Evolutionary conservation across 1,140 invertebrate species (phyloP).

Genomic region (Drosophila parabipectinata): DNA sequence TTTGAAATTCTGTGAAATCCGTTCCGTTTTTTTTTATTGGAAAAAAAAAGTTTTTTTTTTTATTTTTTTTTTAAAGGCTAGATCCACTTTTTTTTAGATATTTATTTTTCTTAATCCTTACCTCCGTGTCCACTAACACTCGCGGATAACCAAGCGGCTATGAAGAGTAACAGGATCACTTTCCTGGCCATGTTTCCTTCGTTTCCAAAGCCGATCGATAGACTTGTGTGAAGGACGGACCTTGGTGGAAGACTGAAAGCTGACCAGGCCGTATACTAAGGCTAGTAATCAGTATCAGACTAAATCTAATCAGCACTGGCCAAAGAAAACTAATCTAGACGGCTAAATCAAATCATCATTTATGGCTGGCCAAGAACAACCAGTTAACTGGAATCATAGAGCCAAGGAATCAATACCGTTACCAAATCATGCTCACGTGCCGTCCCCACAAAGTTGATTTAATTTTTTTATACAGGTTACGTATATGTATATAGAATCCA

Average conservation of each 20-base stretch:
- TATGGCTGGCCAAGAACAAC: slow-evolving; percentile 51
- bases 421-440: slow-evolving; percentile 37
- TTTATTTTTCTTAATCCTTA: slow-evolving; percentile 1
- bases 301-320: slow-evolving; percentile 63
- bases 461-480: slow-evolving; percentile 24
- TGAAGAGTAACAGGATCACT: slow-evolving; percentile 18
- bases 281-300: slow-evolving; percentile 8
- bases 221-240: slow-evolving; percentile 38
- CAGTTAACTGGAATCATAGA: slow-evolving; percentile 28
- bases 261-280: slow-evolving; percentile 1
- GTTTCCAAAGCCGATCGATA: slow-evolving; percentile 9
- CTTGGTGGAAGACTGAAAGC: slow-evolving; percentile 48
- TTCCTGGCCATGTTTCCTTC: slow-evolving; percentile 28
- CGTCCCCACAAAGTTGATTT: slow-evolving; percentile 6
- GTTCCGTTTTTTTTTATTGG: too few relatives aligned
- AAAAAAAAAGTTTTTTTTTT: too few relatives aligned
- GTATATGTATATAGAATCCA: slow-evolving; percentile 39
- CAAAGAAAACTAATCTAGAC: slow-evolving; percentile 46
- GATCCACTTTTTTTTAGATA: too few relatives aligned
- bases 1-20: too few relatives aligned
- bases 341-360: slow-evolving; percentile 57
- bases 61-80: too few relatives aligned
- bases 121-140: slow-evolving; percentile 27
- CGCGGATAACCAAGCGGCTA: slow-evolving; percentile 13
- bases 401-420: slow-evolving; percentile 14